Base-by-base conservation (phyloP, 2,888 invertebrate genomes). In the Oxyteleia sp. region DNA sequence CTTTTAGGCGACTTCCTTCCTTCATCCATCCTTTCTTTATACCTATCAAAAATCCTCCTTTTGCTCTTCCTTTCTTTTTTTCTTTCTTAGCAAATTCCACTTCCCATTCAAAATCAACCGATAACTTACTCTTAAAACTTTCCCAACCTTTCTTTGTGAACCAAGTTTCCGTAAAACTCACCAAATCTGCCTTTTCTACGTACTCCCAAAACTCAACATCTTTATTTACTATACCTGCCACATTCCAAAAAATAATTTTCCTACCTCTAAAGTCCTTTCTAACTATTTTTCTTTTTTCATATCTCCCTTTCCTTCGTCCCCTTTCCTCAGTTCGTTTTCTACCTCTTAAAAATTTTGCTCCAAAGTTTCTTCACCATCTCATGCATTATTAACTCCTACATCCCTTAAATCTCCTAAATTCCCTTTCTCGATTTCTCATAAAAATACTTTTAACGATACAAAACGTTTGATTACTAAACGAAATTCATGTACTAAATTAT, bases 241-340 rank as follows among this genome's bases (percentile, higher is more conserved):
- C 41, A 15, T 41, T 41, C 41, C 41, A 41, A 41, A 41, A 41
- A 41, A 41, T 41, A 13, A 38, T n/a, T 32, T 26, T 2, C 26
- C 32, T 32, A 8, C 32, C 32, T 8, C 32, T 32, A 8, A 8
- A 8, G 1, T 32, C 32, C 32, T 32, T 4, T 32, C 32, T 32
- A 32, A 26, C 10, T 32, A 32, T 10, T 32, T 10, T 32, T 10
- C 10, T 32, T 8, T 32, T 10, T 32, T 32, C 32, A 2, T 4
- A 4, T 26, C 26, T 26, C 2, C 32, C 10, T 32, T 8, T 32
- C 32, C 10, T 32, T 10, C 10, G 7, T 32, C 32, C 32, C 2
- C 5, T 26, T 5, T 32, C 10, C 32, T 10, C 32, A 32, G 1
- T 26, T 10, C 32, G 32, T 32, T 32, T 32, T 10, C 32, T 4